phyloP scores from a whole-genome alignment of 1,140 invertebrate species.

The Drosophila leontia region DNA sequence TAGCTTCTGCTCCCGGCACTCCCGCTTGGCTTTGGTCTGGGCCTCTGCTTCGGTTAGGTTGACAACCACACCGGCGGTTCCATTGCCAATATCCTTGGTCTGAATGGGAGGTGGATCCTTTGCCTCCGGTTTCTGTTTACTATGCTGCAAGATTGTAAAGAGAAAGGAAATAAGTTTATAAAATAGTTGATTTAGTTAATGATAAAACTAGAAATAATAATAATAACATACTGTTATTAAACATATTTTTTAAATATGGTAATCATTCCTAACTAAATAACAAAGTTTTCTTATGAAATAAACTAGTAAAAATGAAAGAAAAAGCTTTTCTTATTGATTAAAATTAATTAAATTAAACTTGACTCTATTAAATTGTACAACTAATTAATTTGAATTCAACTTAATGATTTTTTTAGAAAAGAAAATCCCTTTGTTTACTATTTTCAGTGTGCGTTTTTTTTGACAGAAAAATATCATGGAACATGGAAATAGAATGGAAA shows the following conservation, averaged over 20 bases:
- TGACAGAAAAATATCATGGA: neutral
- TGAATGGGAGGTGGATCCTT: neutral
- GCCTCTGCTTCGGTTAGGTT: constrained; percentile 58
- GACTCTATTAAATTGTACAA: neutral
- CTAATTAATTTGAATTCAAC: neutral
- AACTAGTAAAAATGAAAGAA: neutral
- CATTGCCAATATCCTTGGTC: constrained; percentile 2
- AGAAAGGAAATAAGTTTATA: neutral
- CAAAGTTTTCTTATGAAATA: neutral
- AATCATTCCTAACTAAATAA: neutral
- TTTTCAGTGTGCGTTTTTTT: constrained; percentile 3
- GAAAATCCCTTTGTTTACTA: neutral
- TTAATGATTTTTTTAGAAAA: neutral
- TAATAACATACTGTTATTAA: no score
- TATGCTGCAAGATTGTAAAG: constrained; percentile 52
- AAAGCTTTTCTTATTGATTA: neutral
- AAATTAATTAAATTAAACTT: neutral
- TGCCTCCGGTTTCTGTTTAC: constrained; percentile 41
- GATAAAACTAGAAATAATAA: neutral
- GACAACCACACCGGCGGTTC: constrained; percentile 40
- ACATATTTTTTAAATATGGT: no score
- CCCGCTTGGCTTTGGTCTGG: constrained; percentile 51
- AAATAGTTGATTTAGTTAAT: neutral
- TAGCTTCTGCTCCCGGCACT: constrained; percentile 88
- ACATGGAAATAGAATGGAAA: constrained; percentile 11